Percentiles rank a stretch among this genome's conserved stretches.
These are phyloP conservation scores for Pachypanchax playfairii DNA, from an alignment of 2,113 vertebrate species.

Conservation along the genomic window DNA sequence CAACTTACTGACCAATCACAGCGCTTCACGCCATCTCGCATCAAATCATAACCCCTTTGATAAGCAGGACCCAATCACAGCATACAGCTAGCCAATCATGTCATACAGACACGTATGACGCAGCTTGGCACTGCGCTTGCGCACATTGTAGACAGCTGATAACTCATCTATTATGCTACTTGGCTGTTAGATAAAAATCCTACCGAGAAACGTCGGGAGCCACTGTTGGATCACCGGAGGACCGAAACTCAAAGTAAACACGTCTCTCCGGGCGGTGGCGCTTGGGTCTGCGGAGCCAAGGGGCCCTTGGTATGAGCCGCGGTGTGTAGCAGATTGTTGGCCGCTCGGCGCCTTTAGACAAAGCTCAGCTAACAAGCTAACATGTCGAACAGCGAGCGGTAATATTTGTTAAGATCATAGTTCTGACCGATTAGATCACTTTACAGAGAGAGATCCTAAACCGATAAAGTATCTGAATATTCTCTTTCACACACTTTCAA, in stretches of 20 bases:
- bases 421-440: neutral
- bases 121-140: constrained; percentile 82
- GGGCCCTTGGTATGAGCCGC: constrained; percentile 16
- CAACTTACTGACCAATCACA: constrained; percentile 21
- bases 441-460: accelerated
- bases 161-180: constrained; percentile 95
- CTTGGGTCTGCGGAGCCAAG: constrained; percentile 54
- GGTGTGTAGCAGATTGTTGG: constrained; percentile 53
- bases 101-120: constrained; percentile 85
- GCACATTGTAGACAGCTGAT: constrained; percentile 80
- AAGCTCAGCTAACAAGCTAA: constrained; percentile 75
- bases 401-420: constrained; percentile 22
- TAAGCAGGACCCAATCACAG: constrained; percentile 32
- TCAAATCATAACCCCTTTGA: constrained; percentile 33
- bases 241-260: constrained; percentile 84
- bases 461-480: neutral
- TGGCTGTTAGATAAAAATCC: constrained; percentile 86
- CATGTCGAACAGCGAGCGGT: constrained; percentile 35
- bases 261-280: constrained; percentile 46
- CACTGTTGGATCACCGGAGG: constrained; percentile 84
- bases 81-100: constrained; percentile 47
- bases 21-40: neutral
- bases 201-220: constrained; percentile 81
- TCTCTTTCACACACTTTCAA: neutral
- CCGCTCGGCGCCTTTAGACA: constrained; percentile 87